Percentiles rank a stretch among this genome's conserved stretches.
phyloP scores from a whole-genome alignment of 2,888 invertebrate genomes.

The Anarsia innoxiella region DNA sequence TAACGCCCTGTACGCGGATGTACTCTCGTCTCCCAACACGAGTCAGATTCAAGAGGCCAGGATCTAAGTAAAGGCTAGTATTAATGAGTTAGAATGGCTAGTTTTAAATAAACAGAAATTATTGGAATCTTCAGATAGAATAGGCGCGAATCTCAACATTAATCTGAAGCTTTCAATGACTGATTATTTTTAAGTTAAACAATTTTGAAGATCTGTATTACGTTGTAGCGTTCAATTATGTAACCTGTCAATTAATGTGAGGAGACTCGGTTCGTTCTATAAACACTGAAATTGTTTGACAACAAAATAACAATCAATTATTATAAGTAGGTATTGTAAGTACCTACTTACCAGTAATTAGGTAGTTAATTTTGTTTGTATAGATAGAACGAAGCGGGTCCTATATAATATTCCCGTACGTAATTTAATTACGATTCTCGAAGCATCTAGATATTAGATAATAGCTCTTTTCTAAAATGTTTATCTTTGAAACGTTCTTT shows the following conservation, averaged over 20 bases:
- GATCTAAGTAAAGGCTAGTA: neutral
- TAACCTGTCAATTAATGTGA: no score
- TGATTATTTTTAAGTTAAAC: conserved; percentile 44
- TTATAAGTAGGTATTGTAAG: no score
- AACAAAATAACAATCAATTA: no score
- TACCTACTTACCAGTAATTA: no score
- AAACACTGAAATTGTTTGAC: no score
- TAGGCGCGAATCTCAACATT: conserved; percentile 62
- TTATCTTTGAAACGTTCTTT: conserved; percentile 21
- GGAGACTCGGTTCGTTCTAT: no score
- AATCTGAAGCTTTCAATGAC: conserved; percentile 72
- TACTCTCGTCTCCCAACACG: no score
- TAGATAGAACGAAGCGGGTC: no score
- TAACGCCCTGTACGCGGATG: no score
- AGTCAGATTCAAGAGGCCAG: no score
- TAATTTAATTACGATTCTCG: conserved; percentile 18
- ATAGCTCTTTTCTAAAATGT: conserved; percentile 28
- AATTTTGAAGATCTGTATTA: conserved; percentile 51
- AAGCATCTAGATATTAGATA: no score
- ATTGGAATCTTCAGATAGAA: conserved; percentile 67
- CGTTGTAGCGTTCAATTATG: conserved; percentile 16
- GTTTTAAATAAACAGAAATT: conserved; percentile 37
- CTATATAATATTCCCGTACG: conserved; percentile 11
- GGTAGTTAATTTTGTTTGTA: neutral
- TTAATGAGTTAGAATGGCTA: conserved; percentile 4